These are phyloP conservation scores for Bicyclus anynana DNA, from an alignment of 1,140 invertebrate genomes.

Conservation along the genomic window DNA sequence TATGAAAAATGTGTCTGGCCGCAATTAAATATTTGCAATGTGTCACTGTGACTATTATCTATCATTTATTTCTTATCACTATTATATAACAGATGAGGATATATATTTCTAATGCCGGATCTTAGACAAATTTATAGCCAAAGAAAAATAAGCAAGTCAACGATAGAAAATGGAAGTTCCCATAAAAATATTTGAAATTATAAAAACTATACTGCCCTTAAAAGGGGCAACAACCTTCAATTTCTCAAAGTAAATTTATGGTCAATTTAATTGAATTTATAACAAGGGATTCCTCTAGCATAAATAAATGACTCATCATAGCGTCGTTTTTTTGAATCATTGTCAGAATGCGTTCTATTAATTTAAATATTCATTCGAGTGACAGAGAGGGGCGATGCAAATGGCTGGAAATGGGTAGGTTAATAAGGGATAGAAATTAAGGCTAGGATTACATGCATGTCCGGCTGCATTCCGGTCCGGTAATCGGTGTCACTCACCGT, in stretches of 20 bases:
- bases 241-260: conserved; percentile 33
- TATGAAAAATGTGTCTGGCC: too few species aligned
- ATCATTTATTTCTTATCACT: too few species aligned
- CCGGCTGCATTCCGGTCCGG: not conserved
- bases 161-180: not conserved
- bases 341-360: conserved; percentile 31
- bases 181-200: not conserved
- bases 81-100: too few species aligned
- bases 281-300: conserved; percentile 23
- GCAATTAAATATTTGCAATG: too few species aligned
- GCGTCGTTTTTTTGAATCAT: conserved; percentile 49
- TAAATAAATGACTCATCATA: conserved; percentile 26
- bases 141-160: not conserved
- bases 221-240: not conserved
- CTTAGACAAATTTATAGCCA: too few species aligned
- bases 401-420: conserved; percentile 23
- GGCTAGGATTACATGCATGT: not conserved
- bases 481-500: not conserved
- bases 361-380: conserved; percentile 46
- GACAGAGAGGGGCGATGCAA: conserved; percentile 30
- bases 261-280: conserved; percentile 49
- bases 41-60: too few species aligned
- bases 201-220: too few species aligned
- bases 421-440: conserved; percentile 51
- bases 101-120: too few species aligned